phyloP scores from a whole-genome alignment of 2,888 invertebrate genomes.

The Myathropa florea region DNA sequence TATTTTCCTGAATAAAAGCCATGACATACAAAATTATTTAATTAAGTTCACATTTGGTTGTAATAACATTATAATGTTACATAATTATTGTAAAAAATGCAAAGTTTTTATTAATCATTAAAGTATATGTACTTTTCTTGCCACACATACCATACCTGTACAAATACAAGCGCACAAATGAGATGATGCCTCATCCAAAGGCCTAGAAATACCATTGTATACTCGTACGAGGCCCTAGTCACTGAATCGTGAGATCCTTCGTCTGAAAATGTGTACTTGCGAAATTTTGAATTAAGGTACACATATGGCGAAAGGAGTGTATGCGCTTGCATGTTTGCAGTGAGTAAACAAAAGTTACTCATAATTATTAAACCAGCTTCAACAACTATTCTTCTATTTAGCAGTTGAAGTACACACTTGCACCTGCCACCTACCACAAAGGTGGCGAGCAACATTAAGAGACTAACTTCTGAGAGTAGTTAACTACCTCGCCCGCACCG shows the following conservation, averaged over 20 bases:
- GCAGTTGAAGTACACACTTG: conserved; percentile 67
- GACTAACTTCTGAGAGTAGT: conserved; percentile 68
- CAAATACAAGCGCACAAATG: background rate
- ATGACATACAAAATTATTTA: too few species aligned
- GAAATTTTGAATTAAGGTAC: conserved; percentile 52
- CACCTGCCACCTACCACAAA: conserved; percentile 70
- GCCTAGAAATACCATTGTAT: conserved; percentile 22
- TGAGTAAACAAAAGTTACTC: conserved; percentile 68
- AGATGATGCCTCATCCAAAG: background rate
- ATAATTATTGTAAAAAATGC: too few species aligned
- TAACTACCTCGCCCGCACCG: conserved; percentile 64
- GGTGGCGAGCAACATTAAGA: conserved; percentile 64
- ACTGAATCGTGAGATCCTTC: conserved; percentile 52
- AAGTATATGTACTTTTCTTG: background rate
- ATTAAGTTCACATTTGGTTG: too few species aligned
- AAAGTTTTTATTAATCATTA: too few species aligned
- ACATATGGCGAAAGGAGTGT: conserved; percentile 29
- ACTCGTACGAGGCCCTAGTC: conserved; percentile 3
- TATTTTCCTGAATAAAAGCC: too few species aligned
- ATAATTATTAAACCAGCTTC: conserved; percentile 66
- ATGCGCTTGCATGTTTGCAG: conserved; percentile 59
- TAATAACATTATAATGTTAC: too few species aligned
- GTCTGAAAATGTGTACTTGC: conserved; percentile 58
- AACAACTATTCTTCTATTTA: conserved; percentile 60
- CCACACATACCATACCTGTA: conserved; percentile 9